Conservation (phyloP, 2,888 invertebrate genomes). For the Agonopterix heracliana region DNA sequence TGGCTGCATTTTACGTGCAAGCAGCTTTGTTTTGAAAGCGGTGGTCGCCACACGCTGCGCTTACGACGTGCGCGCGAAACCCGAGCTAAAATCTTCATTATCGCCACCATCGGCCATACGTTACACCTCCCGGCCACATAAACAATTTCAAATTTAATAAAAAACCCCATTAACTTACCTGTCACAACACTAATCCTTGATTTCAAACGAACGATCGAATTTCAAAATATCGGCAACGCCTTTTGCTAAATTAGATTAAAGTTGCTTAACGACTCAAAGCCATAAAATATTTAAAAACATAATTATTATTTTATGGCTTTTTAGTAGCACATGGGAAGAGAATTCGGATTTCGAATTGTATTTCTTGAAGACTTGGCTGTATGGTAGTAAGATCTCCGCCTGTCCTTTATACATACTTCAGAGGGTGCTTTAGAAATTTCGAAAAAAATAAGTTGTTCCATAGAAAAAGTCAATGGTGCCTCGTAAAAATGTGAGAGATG, state of each 20-base stretch:
- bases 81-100: conserved; percentile 56
- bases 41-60: conserved; percentile 35
- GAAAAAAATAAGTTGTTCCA: too few species aligned
- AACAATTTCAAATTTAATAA: conserved; percentile 39
- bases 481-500: too few species aligned
- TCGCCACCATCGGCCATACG: conserved; percentile 43
- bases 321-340: too few species aligned
- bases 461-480: too few species aligned
- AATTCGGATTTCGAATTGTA: too few species aligned
- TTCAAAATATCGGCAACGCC: neutral
- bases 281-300: too few species aligned
- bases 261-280: conserved; percentile 6
- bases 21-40: conserved; percentile 3
- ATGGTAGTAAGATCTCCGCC: too few species aligned
- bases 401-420: too few species aligned
- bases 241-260: conserved; percentile 11
- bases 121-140: conserved; percentile 34
- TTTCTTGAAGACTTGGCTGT: too few species aligned
- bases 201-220: neutral
- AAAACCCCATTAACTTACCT: conserved; percentile 29
- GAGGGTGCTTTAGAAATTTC: too few species aligned
- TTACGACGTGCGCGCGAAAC: conserved; percentile 50
- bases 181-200: conserved; percentile 18
- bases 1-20: conserved; percentile 3
- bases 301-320: too few species aligned